Conservation (phyloP, 2,113 vertebrate genomes). For the Corapipo altera region DNA sequence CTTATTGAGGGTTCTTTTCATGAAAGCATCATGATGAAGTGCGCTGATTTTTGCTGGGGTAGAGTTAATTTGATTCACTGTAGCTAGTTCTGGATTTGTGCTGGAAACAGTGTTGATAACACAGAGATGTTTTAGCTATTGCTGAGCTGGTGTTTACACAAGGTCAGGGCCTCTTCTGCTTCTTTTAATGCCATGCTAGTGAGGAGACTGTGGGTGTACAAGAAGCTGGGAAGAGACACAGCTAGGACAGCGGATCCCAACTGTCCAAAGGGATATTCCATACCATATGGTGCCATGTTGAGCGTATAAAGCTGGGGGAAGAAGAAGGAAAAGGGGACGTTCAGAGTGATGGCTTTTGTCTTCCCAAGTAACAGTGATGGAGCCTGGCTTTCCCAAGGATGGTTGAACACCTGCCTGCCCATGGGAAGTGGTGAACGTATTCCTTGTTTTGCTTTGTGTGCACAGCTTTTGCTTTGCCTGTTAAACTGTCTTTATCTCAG, state of each 20-base stretch:
- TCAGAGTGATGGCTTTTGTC: rapidly evolving
- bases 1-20: not conserved
- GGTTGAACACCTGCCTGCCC: not conserved
- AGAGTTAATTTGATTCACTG: not conserved
- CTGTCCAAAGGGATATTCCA: not conserved
- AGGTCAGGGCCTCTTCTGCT: not conserved
- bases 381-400: not conserved
- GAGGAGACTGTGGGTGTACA: not conserved
- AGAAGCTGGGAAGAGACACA: not conserved
- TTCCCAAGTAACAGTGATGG: not conserved
- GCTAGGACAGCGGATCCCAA: not conserved
- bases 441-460: not conserved
- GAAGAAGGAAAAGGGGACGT: not conserved
- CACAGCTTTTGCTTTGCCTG: rapidly evolving
- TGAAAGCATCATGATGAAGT: not conserved
- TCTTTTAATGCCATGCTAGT: not conserved
- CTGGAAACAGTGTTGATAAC: not conserved
- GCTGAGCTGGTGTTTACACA: not conserved
- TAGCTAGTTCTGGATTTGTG: not conserved
- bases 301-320: not conserved
- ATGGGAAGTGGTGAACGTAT: not conserved
- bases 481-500: not conserved
- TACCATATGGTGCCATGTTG: rapidly evolving
- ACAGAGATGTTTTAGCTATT: not conserved
- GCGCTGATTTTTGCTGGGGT: not conserved